A percentile compares a stretch with the other conserved stretches of the same genome.
Conservation (phyloP, 2,113 vertebrate species). For the Leptocoma aspasia region DNA sequence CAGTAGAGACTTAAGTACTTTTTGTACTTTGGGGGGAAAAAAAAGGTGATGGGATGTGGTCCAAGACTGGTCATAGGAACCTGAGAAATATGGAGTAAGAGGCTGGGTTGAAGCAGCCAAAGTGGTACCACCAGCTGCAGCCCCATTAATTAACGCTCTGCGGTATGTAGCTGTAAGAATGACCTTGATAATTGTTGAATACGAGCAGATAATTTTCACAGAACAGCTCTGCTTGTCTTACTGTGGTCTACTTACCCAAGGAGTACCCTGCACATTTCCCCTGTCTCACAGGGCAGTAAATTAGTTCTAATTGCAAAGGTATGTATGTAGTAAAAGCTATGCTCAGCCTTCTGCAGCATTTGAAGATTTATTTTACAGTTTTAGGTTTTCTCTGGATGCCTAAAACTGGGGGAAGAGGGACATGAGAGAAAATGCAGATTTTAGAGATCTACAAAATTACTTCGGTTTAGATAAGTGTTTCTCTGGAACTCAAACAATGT, state of each 20-base stretch:
- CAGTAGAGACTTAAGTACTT: constrained; percentile 75
- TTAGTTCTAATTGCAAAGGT: constrained; percentile 78
- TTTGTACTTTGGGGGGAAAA: constrained; percentile 71
- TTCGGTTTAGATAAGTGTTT: constrained; percentile 36
- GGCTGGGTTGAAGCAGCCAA: constrained; percentile 70
- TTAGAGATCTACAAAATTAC: constrained; percentile 70
- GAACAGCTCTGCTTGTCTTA: constrained; percentile 65
- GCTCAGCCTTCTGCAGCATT: constrained; percentile 64
- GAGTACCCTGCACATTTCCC: constrained; percentile 70
- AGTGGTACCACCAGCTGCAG: constrained; percentile 91
- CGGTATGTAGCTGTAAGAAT: constrained; percentile 74
- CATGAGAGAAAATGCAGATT: constrained; percentile 65
- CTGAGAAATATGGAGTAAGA: constrained; percentile 76
- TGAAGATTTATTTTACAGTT: constrained; percentile 72
- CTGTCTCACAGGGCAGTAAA: constrained; percentile 75
- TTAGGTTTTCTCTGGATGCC: constrained; percentile 57
- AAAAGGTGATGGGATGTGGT: constrained; percentile 69
- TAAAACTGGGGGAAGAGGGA: constrained; percentile 26
- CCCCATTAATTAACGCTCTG: constrained; percentile 82
- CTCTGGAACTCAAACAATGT: constrained; percentile 29
- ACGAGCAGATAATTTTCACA: constrained; percentile 75
- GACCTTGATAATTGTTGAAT: constrained; percentile 81
- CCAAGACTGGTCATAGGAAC: constrained; percentile 79
- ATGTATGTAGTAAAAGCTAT: constrained; percentile 72
- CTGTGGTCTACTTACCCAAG: constrained; percentile 72